phyloP scores from a whole-genome alignment of 1,140 invertebrate species.

The Trinorchestia longiramus region DNA sequence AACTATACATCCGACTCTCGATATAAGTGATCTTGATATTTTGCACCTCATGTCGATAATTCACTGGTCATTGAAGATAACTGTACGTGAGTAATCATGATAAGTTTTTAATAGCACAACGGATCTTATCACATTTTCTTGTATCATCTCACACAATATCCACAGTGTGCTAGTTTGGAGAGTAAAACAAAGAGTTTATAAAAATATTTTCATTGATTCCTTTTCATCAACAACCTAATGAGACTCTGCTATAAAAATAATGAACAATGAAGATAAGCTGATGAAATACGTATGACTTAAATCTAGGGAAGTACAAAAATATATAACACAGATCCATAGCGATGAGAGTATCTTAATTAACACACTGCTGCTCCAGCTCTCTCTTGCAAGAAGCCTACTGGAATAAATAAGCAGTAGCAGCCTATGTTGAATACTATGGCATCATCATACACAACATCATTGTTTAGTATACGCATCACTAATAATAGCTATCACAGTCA shows the following conservation, averaged over 20 bases:
- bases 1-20: too few species aligned
- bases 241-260: background rate
- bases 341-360: background rate
- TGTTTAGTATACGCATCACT: constrained; percentile 14
- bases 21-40: too few species aligned
- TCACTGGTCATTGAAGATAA: too few species aligned
- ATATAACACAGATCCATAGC: background rate
- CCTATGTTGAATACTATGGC: constrained; percentile 2
- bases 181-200: background rate
- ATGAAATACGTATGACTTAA: background rate
- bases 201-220: constrained; percentile 10
- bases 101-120: too few species aligned
- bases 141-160: background rate
- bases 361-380: background rate
- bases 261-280: background rate
- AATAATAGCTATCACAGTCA: constrained; percentile 51
- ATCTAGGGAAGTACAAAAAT: constrained; percentile 21
- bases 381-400: background rate
- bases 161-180: background rate
- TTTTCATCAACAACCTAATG: constrained; percentile 7
- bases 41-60: too few species aligned
- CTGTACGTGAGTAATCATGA: too few species aligned
- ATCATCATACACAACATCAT: constrained; percentile 10
- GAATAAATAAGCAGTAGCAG: constrained; percentile 34
- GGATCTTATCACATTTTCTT: background rate